Conservation (phyloP, 2,113 vertebrate species). For the Merops nubicus region DNA sequence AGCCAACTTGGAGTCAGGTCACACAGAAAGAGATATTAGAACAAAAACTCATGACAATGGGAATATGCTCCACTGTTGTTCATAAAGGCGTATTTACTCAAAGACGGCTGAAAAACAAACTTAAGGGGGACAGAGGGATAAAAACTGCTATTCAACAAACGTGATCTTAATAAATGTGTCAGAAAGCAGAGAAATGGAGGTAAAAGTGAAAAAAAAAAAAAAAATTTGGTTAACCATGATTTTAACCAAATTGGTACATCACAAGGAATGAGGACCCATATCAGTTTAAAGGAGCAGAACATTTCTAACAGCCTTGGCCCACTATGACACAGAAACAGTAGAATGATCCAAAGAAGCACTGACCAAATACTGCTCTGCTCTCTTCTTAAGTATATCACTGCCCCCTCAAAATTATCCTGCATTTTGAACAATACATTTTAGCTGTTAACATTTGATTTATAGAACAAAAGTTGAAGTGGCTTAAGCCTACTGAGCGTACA, state of each 20-base stretch:
- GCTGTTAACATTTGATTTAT: background rate
- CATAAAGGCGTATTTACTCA: background rate
- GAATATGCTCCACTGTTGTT: background rate
- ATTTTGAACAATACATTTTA: background rate
- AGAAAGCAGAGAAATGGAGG: background rate
- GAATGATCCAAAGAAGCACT: background rate
- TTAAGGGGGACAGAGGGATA: fast-evolving
- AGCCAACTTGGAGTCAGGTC: background rate
- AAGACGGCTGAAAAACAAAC: background rate
- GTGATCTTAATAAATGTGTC: background rate
- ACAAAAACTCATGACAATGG: background rate
- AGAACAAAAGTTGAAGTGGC: background rate
- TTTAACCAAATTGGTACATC: background rate
- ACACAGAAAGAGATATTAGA: background rate
- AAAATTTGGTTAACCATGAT: background rate
- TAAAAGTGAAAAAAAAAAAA: fast-evolving
- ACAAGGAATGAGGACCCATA: background rate
- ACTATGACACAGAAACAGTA: background rate
- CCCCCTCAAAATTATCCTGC: background rate
- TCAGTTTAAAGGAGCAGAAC: background rate
- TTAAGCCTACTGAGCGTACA: background rate
- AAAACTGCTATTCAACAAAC: background rate
- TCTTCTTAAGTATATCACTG: background rate
- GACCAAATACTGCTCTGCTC: background rate
- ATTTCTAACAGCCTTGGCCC: background rate